phyloP scores from a whole-genome alignment of 2,888 invertebrate species.

The Ceratothoa steindachneri region DNA sequence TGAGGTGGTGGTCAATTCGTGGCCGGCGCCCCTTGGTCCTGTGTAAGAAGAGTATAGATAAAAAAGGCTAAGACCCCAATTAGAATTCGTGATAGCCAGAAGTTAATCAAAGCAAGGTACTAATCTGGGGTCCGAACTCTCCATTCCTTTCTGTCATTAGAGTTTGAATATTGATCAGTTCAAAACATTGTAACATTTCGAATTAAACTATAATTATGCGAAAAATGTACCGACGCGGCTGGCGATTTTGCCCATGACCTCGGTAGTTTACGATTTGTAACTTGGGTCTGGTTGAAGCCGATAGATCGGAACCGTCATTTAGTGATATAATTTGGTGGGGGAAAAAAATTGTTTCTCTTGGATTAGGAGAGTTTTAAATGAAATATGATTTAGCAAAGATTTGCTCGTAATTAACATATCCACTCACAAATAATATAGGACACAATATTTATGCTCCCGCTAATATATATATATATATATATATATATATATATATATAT shows the following conservation, averaged over 20 bases:
- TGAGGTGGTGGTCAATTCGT: neutral
- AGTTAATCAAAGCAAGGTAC: neutral
- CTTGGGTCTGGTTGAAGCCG: too few relatives aligned
- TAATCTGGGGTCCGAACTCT: neutral
- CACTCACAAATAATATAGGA: neutral
- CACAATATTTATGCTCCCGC: too few relatives aligned
- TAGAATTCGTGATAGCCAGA: neutral
- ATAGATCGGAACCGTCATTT: neutral
- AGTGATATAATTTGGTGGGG: neutral
- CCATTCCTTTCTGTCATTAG: neutral
- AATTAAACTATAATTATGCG: neutral
- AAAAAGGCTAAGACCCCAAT: neutral
- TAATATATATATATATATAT: neutral
- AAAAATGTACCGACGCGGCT: too few relatives aligned
- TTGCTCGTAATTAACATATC: neutral
- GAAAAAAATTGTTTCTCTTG: neutral
- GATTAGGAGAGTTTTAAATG: neutral
- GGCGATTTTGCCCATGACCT: too few relatives aligned
- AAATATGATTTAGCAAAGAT: neutral
- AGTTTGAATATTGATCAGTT: neutral
- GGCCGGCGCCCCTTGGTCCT: neutral
- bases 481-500: slow-evolving; percentile 14
- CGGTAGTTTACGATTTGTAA: too few relatives aligned
- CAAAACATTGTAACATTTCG: neutral
- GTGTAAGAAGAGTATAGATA: neutral